A percentile compares a stretch with the other conserved stretches of the same genome.
phyloP scores from a whole-genome alignment of 2,797 vertebrate genomes.

The Sebastes kiyomatsui region DNA sequence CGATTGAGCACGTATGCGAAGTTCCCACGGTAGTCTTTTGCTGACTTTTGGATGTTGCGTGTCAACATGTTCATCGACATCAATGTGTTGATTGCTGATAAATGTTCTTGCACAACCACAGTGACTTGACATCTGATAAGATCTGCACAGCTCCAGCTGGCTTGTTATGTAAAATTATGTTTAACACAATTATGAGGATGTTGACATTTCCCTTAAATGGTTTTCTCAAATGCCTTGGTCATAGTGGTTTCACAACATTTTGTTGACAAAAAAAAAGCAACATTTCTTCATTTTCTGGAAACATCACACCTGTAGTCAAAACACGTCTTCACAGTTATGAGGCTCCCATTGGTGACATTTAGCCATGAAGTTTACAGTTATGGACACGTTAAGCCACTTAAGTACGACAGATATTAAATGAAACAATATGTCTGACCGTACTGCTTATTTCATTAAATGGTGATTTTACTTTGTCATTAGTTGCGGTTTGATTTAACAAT shows the following conservation, averaged over 20 bases:
- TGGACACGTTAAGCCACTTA: neutral
- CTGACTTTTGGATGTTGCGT: no score
- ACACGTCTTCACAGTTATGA: neutral
- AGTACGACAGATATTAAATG: neutral
- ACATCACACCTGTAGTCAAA: no score
- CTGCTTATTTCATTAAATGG: no score
- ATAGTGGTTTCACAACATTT: neutral
- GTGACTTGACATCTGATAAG: constrained; percentile 6
- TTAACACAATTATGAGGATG: neutral
- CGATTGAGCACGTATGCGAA: neutral
- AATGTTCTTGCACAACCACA: neutral
- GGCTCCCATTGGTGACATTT: neutral
- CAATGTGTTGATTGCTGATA: constrained; percentile 7
- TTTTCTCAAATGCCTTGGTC: neutral
- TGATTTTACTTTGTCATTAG: neutral
- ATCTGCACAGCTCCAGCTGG: neutral
- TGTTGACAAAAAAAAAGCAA: neutral
- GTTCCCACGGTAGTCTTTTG: neutral
- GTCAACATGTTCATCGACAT: neutral
- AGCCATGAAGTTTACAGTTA: neutral
- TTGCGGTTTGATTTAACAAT: neutral
- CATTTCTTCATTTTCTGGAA: neutral
- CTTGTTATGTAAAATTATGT: neutral
- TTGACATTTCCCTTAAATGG: neutral
- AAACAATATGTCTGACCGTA: neutral